These are phyloP conservation scores for Spodoptera littoralis DNA, from an alignment of 2,888 invertebrate species.

Conservation along the genomic window DNA sequence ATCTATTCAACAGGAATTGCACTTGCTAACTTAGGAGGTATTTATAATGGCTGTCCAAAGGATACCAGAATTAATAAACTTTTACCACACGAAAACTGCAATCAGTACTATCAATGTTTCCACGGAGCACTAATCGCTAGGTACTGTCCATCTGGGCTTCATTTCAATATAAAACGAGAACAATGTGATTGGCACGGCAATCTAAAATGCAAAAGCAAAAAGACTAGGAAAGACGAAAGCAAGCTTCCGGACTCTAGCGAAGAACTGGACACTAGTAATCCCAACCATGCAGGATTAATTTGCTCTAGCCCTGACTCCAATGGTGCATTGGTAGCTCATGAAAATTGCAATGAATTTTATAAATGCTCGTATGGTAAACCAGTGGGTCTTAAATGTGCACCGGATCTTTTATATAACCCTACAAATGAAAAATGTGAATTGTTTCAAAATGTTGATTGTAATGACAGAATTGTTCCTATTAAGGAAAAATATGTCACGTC, in stretches of 20 bases:
- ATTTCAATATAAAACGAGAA: too few relatives aligned
- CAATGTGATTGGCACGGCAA: conserved; percentile 56
- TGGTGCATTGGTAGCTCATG: conserved; percentile 61
- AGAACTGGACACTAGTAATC: conserved; percentile 53
- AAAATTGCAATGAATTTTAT: conserved; percentile 68
- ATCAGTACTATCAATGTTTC: too few relatives aligned
- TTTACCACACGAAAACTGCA: too few relatives aligned
- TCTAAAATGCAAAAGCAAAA: conserved; percentile 34
- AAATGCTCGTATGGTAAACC: conserved; percentile 60
- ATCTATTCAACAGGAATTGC: too few relatives aligned
- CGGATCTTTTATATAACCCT: conserved; percentile 58
- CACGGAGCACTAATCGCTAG: too few relatives aligned
- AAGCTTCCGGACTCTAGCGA: not conserved
- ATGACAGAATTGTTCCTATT: conserved; percentile 50
- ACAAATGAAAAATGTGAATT: conserved; percentile 62
- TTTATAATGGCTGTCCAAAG: too few relatives aligned
- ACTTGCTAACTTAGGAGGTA: too few relatives aligned
- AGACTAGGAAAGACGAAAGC: too few relatives aligned
- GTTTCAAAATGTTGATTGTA: conserved; percentile 64
- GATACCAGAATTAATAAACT: too few relatives aligned
- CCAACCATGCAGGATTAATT: conserved; percentile 55
- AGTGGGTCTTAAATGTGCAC: conserved; percentile 53
- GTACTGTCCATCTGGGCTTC: too few relatives aligned
- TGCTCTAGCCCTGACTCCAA: conserved; percentile 60
- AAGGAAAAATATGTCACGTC: conserved; percentile 10